These are phyloP conservation scores for Paramisgurnus dabryanus DNA, from an alignment of 2,113 vertebrate genomes.

Conservation along the genomic window DNA sequence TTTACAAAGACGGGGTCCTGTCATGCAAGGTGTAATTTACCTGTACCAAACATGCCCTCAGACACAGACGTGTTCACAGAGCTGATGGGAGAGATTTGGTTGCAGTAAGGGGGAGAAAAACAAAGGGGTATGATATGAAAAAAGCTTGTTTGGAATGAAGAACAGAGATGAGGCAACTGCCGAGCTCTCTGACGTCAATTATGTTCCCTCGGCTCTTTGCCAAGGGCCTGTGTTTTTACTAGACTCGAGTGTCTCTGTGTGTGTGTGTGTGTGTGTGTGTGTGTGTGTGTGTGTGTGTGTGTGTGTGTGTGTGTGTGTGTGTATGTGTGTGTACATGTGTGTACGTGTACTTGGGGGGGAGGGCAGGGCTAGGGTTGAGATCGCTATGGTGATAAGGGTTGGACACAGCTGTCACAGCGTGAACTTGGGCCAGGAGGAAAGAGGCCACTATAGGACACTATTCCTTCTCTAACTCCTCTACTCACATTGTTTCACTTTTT, in stretches of 20 bases:
- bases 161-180: slow-evolving; percentile 78
- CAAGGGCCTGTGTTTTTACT: slow-evolving; percentile 61
- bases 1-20: not conserved
- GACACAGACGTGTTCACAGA: slow-evolving; percentile 6
- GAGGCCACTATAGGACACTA: slow-evolving; percentile 5
- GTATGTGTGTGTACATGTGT: slow-evolving; percentile 47
- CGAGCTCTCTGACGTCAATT: slow-evolving; percentile 80
- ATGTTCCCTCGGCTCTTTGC: slow-evolving; percentile 76
- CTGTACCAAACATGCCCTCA: not conserved
- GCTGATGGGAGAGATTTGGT: slow-evolving; percentile 1
- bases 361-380: slow-evolving; percentile 35
- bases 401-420: slow-evolving; percentile 63
- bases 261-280: slow-evolving; percentile 54
- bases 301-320: slow-evolving; percentile 50
- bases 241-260: slow-evolving; percentile 46
- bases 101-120: not conserved
- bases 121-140: slow-evolving; percentile 65
- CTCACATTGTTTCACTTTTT: not conserved
- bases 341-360: slow-evolving; percentile 33
- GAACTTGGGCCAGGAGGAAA: slow-evolving; percentile 13
- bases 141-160: slow-evolving; percentile 81
- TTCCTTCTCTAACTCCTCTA: slow-evolving; percentile 3
- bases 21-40: not conserved
- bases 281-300: slow-evolving; percentile 53
- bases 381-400: slow-evolving; percentile 57